Evolutionary conservation across 1,140 invertebrate genomes (phyloP).

Genomic region (Cotesia chilonis): DNA sequence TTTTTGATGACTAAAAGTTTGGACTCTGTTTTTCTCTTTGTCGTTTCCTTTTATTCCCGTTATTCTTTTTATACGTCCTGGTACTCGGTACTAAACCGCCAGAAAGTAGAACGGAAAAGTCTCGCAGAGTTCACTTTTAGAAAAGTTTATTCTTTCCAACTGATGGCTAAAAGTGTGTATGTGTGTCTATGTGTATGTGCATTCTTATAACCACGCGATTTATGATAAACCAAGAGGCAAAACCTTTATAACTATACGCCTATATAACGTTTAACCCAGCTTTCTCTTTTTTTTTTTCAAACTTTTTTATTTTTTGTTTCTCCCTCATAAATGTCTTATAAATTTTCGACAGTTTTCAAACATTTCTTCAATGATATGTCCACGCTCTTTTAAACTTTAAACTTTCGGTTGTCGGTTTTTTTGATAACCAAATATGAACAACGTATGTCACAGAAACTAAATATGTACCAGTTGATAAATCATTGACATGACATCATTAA

Average conservation of each 20-base stretch:
- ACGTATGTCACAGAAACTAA: too few relatives aligned
- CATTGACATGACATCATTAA: too few relatives aligned
- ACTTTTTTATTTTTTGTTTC: not conserved
- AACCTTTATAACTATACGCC: slow-evolving; percentile 21
- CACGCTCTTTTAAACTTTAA: too few relatives aligned
- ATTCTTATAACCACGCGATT: slow-evolving; percentile 16
- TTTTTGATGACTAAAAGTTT: slow-evolving; percentile 31
- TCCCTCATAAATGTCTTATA: too few relatives aligned
- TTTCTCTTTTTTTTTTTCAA: slow-evolving; percentile 21
- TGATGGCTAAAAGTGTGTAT: slow-evolving; percentile 16
- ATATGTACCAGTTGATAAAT: too few relatives aligned
- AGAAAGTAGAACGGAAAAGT: slow-evolving; percentile 31
- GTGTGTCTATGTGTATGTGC: not conserved
- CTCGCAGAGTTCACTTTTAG: slow-evolving; percentile 36
- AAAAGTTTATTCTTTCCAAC: slow-evolving; percentile 32
- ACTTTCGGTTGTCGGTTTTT: too few relatives aligned
- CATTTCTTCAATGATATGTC: too few relatives aligned
- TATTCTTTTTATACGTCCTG: not conserved
- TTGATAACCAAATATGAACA: too few relatives aligned
- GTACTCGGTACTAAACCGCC: slow-evolving; percentile 22
- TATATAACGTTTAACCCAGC: slow-evolving; percentile 15
- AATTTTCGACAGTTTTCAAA: too few relatives aligned
- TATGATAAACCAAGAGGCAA: slow-evolving; percentile 31
- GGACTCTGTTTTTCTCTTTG: slow-evolving; percentile 1
- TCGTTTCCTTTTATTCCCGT: not conserved